Base-by-base conservation (phyloP, 2,888 invertebrate genomes). In the Pelosia muscerda region DNA sequence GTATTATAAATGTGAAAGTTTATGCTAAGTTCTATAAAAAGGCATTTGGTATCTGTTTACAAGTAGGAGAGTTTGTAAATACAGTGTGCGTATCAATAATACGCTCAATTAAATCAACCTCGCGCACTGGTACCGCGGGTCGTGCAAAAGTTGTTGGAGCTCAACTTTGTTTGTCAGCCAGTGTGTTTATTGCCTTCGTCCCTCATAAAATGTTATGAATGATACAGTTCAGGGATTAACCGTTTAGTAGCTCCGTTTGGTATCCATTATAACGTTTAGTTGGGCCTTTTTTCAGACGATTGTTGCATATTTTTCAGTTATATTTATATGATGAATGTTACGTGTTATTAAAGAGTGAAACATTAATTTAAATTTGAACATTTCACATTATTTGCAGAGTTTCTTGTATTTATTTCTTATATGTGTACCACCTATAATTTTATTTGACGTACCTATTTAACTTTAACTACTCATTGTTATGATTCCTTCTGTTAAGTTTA, bases 191-290 rank as follows among this genome's bases (percentile, higher is more conserved):
- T 86, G 85, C 86, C 80, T 76, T 75, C 79, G 84, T 85, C 86
- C 86, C 86, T 90, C 88, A 88, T 90, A 90, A 89, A 90, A 87
- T 79, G 87, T 90, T 89, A 89, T 90, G 90, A 90, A 89, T 90
- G 90, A 88, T 90, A 88, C 90, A 86, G 87, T 86, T 85, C 81
- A 78, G 82, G 87, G 87, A 89, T 90, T 89, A 90, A 87, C 84
- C 86, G 86, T 86, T 85, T 87, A 88, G 86, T 87, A 84, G 84
- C 83, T 79, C 78, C 83, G 81, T 85, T 86, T 79, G 75, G 79
- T 84, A 81, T 81, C 85, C 83, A 83, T 86, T 86, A 84, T 79
- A 82, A 79, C 76, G 75, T 82, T 82, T 82, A 82, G 82, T 82
- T 79, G 69, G 77, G 69, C 69, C 73, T 80, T 78, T 28, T 78